Base-by-base conservation (phyloP, 2,113 vertebrate genomes). In the Macquaria australasica region DNA sequence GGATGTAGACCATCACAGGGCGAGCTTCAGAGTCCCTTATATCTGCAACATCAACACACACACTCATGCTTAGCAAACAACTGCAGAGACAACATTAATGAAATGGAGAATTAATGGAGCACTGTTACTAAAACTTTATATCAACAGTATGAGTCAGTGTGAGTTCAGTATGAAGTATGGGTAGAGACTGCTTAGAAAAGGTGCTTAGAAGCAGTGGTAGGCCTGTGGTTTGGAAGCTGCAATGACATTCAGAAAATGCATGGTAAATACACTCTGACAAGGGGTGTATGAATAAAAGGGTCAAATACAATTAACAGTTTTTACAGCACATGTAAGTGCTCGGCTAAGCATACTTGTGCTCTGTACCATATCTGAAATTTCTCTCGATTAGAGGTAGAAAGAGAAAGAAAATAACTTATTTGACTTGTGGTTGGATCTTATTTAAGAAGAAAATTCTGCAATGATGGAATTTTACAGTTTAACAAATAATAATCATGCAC, bases 1-100 rank as follows among this genome's bases (percentile, higher is more conserved):
- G 98, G 94, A 99, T 99, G 71, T 99, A 99, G 67, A 99, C 96
- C 98, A 99, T 99, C 88, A 99, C 98, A 0, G 98, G 98, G 90
- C 98, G 97, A 60, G 98, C 97, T 73, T 98, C 98, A 39, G 98
- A 97, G 95, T 99, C 98, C 86, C 98, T 96, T 94, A 99, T 98
- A 94, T 99, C 98, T 99, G 97, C 86, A 97, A 96, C 78, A 45
- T 86, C 58, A 80, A 79, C 59, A 60, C 59, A 82, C 15, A 83
- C 67, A 72, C 20, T 66, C 11, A 79, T 28, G 64, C 83, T 92
- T 75, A 92, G 78, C 84, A 88, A 89, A 89, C 71, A 87, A 85
- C 77, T 69, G 79, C 48, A 79, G 73, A 68, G 43, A 83, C 78
- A 81, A 81, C 72, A 85, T 79, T 77, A 83, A 85, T 89, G 86